Percentiles rank a stretch among this genome's conserved stretches.
phyloP scores from a whole-genome alignment of 2,888 invertebrate species.

The Eilema sororculum region DNA sequence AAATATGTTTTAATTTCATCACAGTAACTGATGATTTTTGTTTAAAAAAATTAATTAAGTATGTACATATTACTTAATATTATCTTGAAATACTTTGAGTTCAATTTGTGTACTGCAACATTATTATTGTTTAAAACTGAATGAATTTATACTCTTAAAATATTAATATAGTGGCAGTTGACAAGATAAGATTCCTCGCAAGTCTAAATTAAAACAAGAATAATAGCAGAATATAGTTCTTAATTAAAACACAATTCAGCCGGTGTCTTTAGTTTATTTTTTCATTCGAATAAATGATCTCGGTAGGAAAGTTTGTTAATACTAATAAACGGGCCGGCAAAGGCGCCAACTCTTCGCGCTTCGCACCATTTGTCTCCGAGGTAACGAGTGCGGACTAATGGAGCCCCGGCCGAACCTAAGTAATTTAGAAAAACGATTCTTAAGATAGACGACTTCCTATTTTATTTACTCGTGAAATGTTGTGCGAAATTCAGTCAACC shows the following conservation, averaged over 20 bases:
- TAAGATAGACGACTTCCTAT: constrained; percentile 55
- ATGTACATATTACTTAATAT: constrained; percentile 18
- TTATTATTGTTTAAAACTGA: background rate
- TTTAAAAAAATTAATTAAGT: constrained; percentile 51
- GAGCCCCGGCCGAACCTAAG: constrained; percentile 62
- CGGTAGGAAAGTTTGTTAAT: constrained; percentile 70
- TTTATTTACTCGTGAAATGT: constrained; percentile 52
- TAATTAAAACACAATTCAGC: constrained; percentile 59
- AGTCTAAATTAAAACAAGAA: constrained; percentile 43
- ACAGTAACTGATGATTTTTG: constrained; percentile 55
- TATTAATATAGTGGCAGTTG: constrained; percentile 16
- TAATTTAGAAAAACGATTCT: constrained; percentile 76
- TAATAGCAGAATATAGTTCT: constrained; percentile 53
- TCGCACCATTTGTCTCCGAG: constrained; percentile 71
- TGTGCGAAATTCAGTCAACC: constrained; percentile 17
- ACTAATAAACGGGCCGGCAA: constrained; percentile 71
- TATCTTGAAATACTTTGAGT: constrained; percentile 17
- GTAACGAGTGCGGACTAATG: constrained; percentile 71
- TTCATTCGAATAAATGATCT: constrained; percentile 74
- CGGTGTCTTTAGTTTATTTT: constrained; percentile 58
- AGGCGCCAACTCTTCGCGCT: constrained; percentile 65
- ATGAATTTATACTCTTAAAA: background rate
- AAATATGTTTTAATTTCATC: constrained; percentile 73
- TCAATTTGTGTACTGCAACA: background rate
- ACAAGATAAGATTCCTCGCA: constrained; percentile 25